Percentiles rank a stretch among this genome's conserved stretches.
Evolutionary conservation across 30 jellyfish, hydroid and myxozoan species (phyloP).

Genomic region (Aurelia sp.): DNA sequence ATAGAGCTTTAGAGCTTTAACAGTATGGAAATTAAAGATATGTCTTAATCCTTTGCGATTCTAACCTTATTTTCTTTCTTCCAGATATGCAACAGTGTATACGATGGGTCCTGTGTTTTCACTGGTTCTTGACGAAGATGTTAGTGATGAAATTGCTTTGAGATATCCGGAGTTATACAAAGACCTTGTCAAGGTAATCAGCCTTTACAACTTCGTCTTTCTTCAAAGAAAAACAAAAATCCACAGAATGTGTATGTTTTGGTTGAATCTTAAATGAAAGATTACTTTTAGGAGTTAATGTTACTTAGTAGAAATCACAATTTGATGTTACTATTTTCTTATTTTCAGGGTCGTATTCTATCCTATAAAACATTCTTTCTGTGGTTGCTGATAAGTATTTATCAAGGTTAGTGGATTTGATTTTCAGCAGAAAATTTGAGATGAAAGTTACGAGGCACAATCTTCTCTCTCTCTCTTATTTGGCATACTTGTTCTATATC

Average conservation of each 20-base stretch:
- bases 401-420: slow-evolving; percentile 78
- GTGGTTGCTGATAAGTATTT: slow-evolving; percentile 93
- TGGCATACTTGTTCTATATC: too few species aligned
- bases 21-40: too few species aligned
- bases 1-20: too few species aligned
- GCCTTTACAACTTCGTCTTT: not conserved
- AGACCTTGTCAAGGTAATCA: slow-evolving; percentile 84
- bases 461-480: too few species aligned
- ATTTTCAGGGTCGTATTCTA: slow-evolving; percentile 83
- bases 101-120: slow-evolving; percentile 98
- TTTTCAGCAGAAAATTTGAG: not conserved
- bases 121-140: slow-evolving; percentile 94
- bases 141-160: slow-evolving; percentile 88
- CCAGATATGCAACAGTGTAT: slow-evolving; percentile 90
- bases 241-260: too few species aligned
- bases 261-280: too few species aligned
- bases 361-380: slow-evolving; percentile 91
- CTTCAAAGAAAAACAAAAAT: too few species aligned
- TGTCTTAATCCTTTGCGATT: too few species aligned
- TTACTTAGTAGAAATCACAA: too few species aligned
- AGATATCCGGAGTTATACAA: slow-evolving; percentile 95
- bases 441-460: too few species aligned
- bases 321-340: not conserved
- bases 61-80: too few species aligned
- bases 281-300: too few species aligned